Conservation (phyloP, 2,888 invertebrate species). For the Lumbricus terrestris region DNA sequence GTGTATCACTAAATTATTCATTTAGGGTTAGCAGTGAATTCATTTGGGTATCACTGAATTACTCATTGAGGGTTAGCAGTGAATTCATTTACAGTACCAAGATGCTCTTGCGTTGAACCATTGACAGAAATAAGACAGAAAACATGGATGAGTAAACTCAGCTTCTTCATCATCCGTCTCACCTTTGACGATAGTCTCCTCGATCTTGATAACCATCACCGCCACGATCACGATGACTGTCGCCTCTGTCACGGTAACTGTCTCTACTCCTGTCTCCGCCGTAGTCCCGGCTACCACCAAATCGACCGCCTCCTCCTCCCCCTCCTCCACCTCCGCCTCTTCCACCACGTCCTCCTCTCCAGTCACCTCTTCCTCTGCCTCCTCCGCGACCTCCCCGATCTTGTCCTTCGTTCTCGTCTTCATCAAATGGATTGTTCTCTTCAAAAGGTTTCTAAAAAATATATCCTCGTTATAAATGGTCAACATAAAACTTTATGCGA, state of each 20-base stretch:
- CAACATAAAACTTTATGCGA: too few relatives aligned
- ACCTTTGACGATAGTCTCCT: background rate
- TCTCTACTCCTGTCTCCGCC: background rate
- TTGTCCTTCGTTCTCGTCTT: constrained; percentile 16
- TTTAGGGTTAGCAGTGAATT: background rate
- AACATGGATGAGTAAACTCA: background rate
- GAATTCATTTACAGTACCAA: too few relatives aligned
- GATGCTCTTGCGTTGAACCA: background rate
- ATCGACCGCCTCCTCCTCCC: background rate
- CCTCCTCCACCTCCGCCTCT: background rate
- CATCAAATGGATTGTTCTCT: constrained; percentile 8
- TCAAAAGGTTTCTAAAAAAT: constrained; percentile 23
- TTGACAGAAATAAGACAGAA: background rate
- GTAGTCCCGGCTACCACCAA: background rate
- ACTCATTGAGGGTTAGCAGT: background rate
- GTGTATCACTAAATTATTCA: too few relatives aligned
- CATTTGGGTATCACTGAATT: too few relatives aligned
- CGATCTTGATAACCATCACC: constrained; percentile 17
- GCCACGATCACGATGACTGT: background rate
- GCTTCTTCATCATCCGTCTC: background rate
- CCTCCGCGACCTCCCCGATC: background rate
- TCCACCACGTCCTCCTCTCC: constrained; percentile 8
- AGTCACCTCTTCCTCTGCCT: constrained; percentile 15
- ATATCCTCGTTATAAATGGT: background rate
- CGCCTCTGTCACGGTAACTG: constrained; percentile 18